Evolutionary conservation across 2,888 invertebrate genomes (phyloP).

Genomic region (Bursaphelenchus okinawaensis): DNA sequence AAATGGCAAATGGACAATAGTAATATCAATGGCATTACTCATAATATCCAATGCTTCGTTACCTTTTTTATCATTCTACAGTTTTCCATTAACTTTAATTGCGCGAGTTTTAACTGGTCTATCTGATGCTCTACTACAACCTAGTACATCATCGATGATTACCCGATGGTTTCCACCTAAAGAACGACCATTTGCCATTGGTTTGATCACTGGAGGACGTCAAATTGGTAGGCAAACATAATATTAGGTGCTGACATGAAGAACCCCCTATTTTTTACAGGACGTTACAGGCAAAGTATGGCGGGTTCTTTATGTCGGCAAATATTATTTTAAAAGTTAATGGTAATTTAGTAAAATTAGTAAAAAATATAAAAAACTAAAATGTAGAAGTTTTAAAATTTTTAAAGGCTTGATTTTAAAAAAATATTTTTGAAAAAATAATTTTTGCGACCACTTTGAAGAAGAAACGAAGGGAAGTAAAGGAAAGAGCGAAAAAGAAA

Average conservation of each 20-base stretch:
- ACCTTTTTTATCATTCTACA: constrained; percentile 39
- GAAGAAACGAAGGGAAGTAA: not conserved
- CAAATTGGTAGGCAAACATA: not conserved
- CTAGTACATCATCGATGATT: constrained; percentile 42
- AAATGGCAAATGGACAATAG: constrained; percentile 54
- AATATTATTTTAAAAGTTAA: too few species aligned
- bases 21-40: constrained; percentile 37
- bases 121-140: constrained; percentile 47
- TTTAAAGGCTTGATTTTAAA: too few species aligned
- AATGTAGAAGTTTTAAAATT: too few species aligned
- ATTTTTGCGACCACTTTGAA: too few species aligned
- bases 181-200: constrained; percentile 54
- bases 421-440: too few species aligned
- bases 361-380: too few species aligned
- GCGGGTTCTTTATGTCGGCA: too few species aligned
- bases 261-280: too few species aligned
- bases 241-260: not conserved
- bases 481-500: not conserved
- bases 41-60: constrained; percentile 45
- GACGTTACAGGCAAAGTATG: too few species aligned
- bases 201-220: constrained; percentile 47
- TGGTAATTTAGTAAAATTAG: too few species aligned
- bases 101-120: constrained; percentile 45
- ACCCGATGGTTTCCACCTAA: constrained; percentile 56
- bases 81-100: constrained; percentile 40